phyloP scores from a whole-genome alignment of 23 tunicate genomes.

The Phallusia fumigata region DNA sequence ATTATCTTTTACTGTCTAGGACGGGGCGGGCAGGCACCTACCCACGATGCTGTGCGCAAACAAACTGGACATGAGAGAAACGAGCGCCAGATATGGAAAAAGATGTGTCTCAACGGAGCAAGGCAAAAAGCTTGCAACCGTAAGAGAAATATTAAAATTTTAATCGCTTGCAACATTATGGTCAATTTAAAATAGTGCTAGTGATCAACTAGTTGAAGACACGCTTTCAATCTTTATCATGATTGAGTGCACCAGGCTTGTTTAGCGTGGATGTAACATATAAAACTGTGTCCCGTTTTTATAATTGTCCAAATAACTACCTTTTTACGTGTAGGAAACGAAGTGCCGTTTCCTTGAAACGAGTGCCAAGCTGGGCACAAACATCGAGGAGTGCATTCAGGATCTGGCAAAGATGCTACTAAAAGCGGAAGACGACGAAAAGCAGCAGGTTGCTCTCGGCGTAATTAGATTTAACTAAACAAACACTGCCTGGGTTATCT shows the following conservation, averaged over 20 bases:
- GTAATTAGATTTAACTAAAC: no score
- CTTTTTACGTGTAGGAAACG: slow-evolving; percentile 36
- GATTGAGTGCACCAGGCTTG: no score
- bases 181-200: no score
- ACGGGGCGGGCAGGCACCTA: slow-evolving; percentile 49
- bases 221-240: no score
- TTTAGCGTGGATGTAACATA: no score
- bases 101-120: slow-evolving; percentile 64
- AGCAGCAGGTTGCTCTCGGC: slow-evolving; percentile 29
- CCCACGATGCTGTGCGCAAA: slow-evolving; percentile 60
- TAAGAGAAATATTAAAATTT: background rate
- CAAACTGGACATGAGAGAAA: slow-evolving; percentile 61
- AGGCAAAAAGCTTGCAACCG: slow-evolving; percentile 52
- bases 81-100: slow-evolving; percentile 67
- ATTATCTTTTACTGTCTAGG: slow-evolving; percentile 8
- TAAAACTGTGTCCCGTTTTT: no score
- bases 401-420: slow-evolving; percentile 52
- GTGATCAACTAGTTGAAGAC: no score
- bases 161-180: no score
- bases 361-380: slow-evolving; percentile 59
- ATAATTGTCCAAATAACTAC: background rate
- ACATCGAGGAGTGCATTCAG: slow-evolving; percentile 36
- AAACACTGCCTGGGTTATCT: background rate
- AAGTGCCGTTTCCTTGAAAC: slow-evolving; percentile 51
- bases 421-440: slow-evolving; percentile 64